These are phyloP conservation scores for Coregonus suidteri DNA, from an alignment of 2,797 vertebrate species.

Conservation along the genomic window DNA sequence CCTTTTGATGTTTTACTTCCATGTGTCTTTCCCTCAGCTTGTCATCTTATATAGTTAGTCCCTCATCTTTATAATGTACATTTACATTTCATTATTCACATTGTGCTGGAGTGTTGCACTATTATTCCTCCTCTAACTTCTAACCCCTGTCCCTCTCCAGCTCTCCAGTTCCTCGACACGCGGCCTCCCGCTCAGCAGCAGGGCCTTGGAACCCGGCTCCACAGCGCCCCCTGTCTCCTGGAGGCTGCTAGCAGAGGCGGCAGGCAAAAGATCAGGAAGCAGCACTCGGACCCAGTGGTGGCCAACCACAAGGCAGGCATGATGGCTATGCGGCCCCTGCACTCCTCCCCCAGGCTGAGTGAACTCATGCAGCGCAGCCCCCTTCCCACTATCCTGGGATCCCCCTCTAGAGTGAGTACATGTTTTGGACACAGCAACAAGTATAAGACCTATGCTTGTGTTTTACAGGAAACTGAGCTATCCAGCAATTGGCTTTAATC, in stretches of 20 bases:
- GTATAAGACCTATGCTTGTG: too few species aligned
- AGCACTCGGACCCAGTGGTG: slow-evolving; percentile 87
- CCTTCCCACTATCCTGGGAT: slow-evolving; percentile 93
- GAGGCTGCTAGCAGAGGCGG: slow-evolving; percentile 79
- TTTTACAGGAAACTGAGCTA: too few species aligned
- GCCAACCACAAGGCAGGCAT: slow-evolving; percentile 62
- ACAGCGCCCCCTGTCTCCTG: slow-evolving; percentile 93
- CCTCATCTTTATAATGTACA: not conserved
- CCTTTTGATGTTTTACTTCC: not conserved
- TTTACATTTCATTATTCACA: too few species aligned
- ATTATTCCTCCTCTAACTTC: not conserved
- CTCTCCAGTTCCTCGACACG: slow-evolving; percentile 57
- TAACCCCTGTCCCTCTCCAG: slow-evolving; percentile 54
- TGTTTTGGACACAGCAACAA: not conserved
- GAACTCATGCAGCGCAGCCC: slow-evolving; percentile 96
- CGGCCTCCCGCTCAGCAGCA: slow-evolving; percentile 53
- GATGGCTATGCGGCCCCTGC: slow-evolving; percentile 82
- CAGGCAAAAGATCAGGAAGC: slow-evolving; percentile 91
- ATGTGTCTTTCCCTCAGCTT: not conserved
- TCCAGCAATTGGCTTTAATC: too few species aligned
- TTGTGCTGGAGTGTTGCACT: too few species aligned
- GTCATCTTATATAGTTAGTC: not conserved
- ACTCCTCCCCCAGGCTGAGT: slow-evolving; percentile 90
- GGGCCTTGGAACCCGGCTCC: slow-evolving; percentile 88
- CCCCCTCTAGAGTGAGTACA: slow-evolving; percentile 88